Conservation (phyloP, 2,113 vertebrate genomes). For the Columba janthina region DNA sequence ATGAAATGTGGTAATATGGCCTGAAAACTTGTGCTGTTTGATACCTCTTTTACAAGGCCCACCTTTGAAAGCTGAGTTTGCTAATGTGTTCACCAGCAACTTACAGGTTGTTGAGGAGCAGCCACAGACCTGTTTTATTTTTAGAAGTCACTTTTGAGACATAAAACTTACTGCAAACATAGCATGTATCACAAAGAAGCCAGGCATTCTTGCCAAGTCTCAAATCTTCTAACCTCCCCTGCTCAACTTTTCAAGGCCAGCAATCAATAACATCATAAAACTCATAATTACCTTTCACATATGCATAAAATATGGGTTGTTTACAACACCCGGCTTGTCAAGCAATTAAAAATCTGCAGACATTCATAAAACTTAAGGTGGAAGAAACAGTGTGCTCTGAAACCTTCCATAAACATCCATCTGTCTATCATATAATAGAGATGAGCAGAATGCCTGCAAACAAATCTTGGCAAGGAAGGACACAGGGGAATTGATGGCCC, state of each 20-base stretch:
- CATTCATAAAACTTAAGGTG: background rate
- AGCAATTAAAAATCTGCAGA: slow-evolving; percentile 22
- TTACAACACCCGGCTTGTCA: background rate
- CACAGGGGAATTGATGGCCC: background rate
- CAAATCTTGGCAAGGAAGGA: background rate
- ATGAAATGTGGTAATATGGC: background rate
- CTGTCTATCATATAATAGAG: background rate
- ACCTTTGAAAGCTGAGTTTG: background rate
- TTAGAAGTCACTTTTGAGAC: background rate
- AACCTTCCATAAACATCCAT: background rate
- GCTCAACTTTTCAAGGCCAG: background rate
- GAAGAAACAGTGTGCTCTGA: background rate
- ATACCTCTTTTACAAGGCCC: background rate
- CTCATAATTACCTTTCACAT: background rate
- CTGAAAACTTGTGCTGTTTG: background rate
- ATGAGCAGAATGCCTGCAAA: background rate
- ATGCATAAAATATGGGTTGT: slow-evolving; percentile 17
- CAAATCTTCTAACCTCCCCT: background rate
- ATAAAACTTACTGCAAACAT: background rate
- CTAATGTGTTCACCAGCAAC: accelerated
- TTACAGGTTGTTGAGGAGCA: background rate
- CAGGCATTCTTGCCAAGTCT: background rate
- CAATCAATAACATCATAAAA: background rate
- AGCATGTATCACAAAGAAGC: background rate
- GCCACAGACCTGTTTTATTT: background rate